Evolutionary conservation across 2,113 vertebrate genomes (phyloP).

Genomic region (Rhabdornis inornatus): DNA sequence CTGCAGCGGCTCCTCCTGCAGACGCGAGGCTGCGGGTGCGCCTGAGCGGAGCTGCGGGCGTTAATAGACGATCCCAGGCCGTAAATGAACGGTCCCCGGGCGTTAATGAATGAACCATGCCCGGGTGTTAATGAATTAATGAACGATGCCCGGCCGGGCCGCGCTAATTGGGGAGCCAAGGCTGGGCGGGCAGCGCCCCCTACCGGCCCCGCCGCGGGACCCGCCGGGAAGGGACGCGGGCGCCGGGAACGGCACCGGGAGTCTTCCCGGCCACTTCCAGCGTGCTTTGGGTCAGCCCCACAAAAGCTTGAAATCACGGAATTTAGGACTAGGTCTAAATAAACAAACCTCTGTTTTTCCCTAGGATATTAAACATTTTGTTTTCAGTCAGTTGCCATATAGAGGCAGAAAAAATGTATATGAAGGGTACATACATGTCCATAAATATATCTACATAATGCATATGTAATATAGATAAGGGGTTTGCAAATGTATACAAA

Average conservation of each 20-base stretch:
- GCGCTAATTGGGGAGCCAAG: neutral
- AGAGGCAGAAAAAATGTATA: neutral
- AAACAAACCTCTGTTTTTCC: neutral
- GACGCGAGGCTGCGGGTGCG: fast-evolving
- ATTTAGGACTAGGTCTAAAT: neutral
- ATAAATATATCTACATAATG: neutral
- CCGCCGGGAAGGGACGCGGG: neutral
- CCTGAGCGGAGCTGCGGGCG: neutral
- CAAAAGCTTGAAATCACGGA: neutral
- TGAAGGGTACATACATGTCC: neutral
- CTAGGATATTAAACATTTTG: neutral
- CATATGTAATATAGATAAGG: neutral
- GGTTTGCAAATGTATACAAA: neutral
- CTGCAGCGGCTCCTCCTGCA: too few relatives aligned
- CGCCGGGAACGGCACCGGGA: neutral
- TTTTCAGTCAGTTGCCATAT: neutral
- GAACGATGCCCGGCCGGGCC: neutral
- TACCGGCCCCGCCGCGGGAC: neutral
- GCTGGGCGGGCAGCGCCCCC: neutral
- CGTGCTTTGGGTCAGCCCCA: fast-evolving
- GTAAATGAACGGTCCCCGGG: neutral
- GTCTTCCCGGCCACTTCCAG: neutral
- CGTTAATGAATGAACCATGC: too few relatives aligned
- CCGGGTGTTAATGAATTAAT: neutral
- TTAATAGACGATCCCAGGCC: neutral